phyloP scores from a whole-genome alignment of 2,113 vertebrate species.

The Okapia johnstoni region DNA sequence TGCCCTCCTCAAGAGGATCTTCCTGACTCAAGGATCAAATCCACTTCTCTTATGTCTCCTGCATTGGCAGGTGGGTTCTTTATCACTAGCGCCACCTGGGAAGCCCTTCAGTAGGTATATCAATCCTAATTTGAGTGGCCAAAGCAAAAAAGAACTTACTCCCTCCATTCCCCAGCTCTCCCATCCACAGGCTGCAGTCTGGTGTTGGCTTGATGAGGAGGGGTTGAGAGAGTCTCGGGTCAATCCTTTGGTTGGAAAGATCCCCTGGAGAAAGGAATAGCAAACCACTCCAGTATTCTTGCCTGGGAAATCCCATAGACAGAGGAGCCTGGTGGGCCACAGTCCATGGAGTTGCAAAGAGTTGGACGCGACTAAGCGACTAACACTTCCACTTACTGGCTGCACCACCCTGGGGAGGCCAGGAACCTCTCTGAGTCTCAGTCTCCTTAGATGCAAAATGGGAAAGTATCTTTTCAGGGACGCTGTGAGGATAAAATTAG shows the following conservation, averaged over 20 bases:
- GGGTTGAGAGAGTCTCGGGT: neutral
- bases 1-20: neutral
- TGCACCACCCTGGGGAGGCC: no score
- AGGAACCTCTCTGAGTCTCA: neutral
- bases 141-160: neutral
- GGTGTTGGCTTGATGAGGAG: neutral
- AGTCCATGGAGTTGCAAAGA: neutral
- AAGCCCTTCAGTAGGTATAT: neutral
- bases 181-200: neutral
- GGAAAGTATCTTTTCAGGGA: neutral
- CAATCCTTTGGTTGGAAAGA: neutral
- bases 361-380: neutral
- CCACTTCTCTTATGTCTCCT: neutral
- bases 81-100: neutral
- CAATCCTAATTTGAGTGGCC: neutral
- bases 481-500: neutral
- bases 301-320: neutral
- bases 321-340: neutral
- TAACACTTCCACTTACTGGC: neutral
- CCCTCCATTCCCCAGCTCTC: neutral
- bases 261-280: neutral
- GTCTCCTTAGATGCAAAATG: neutral
- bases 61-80: neutral
- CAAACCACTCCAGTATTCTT: neutral
- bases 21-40: neutral